Evolutionary conservation across 2,888 invertebrate species (phyloP).

Genomic region (Sarcophaga subvicina): DNA sequence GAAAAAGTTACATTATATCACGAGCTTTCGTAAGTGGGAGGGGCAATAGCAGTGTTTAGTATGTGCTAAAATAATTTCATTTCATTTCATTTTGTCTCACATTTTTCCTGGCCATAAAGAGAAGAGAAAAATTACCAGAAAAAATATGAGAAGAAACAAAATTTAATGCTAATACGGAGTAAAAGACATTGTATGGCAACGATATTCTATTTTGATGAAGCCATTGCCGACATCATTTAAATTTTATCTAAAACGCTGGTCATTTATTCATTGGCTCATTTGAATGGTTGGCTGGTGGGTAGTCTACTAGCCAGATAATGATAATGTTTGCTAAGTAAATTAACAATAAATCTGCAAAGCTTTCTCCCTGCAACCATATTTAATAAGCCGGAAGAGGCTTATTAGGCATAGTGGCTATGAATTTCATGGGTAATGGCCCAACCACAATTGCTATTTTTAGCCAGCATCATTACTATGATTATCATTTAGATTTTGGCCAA

Average conservation of each 20-base stretch:
- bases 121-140: not conserved
- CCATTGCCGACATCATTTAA: not conserved
- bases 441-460: not conserved
- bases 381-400: constrained; percentile 41
- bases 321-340: constrained; percentile 57
- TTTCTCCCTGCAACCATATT: constrained; percentile 32
- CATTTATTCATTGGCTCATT: constrained; percentile 28
- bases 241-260: constrained; percentile 24
- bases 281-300: too few species aligned
- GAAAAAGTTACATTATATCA: not conserved
- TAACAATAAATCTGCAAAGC: constrained; percentile 60
- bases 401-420: not conserved
- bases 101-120: not conserved
- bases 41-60: constrained; percentile 5
- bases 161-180: not conserved
- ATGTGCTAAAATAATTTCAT: constrained; percentile 8
- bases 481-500: constrained; percentile 5
- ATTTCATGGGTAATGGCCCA: constrained; percentile 15
- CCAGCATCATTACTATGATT: not conserved
- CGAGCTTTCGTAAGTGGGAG: too few species aligned
- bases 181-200: not conserved
- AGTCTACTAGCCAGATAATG: not conserved
- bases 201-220: too few species aligned
- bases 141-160: not conserved
- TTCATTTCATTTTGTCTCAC: too few species aligned